Evolutionary conservation across 2,797 vertebrate species (phyloP), one percentile per base, ranked within the genome.

Genomic region (Cynopterus sphinx): DNA sequence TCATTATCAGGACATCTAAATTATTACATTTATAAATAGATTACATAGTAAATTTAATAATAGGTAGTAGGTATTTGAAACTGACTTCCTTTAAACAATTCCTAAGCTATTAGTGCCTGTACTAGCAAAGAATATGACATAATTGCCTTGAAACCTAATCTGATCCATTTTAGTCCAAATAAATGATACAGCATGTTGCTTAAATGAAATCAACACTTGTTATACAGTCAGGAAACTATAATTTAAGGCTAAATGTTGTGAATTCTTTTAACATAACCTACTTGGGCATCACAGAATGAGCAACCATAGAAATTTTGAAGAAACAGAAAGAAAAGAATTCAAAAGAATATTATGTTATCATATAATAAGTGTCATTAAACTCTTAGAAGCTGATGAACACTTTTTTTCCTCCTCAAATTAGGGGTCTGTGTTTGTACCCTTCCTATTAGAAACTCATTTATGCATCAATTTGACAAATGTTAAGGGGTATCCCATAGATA

Each of bases 121-220:
- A 51, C 41, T 65, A 86, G 55, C 24, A 26, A 97, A 93, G 88
- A 96, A 92, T 90, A 81, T 92, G 75, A 73, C 88, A 93, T 95
- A 94, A 97, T 87, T 96, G 77, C 43, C 68, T 87, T 95, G 86
- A 97, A 96, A 97, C 77, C 75, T 96, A 94, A 97, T 96, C 94
- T 90, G 68, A 96, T 67, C 67, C 75, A 89, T 53, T 91, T 95
- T 68, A 75, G 43, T 28, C 39, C 46, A 75, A 84, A 89, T 95
- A 96, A 97, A 81, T 75, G 93, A 91, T 93, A 87, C 17, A 93
- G n/a, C 2, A 21, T 94, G 74, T 92, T 73, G 12, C 65, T 85
- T 87, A 86, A 93, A 96, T 96, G 85, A 74, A 97, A 96, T 96
- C 90, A 98, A 61, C 36, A 95, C 53, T 71, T 83, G 63, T 53